Base-by-base conservation (phyloP, 1,140 invertebrate species). In the Zaprionus inermis region DNA sequence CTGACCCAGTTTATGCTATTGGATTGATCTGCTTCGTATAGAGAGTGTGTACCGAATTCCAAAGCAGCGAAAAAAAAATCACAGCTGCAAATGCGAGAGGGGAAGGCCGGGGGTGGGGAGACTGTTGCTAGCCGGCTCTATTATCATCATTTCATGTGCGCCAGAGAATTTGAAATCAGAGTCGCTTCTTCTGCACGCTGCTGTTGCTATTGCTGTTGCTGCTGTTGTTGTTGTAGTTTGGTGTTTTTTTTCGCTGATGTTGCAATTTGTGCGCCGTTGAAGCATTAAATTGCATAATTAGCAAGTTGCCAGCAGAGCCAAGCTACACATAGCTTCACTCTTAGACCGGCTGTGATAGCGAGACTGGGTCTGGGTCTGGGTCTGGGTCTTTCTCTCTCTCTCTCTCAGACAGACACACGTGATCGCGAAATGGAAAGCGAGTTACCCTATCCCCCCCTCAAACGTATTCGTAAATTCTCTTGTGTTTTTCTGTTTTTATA, bases 361-460 rank as follows among this genome's bases (percentile, higher is more conserved):
- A 34, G 41, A 52, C 30, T 72, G 61, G 36, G 38, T 52, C 63
- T 67, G 46, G 36, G 63, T 52, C 69, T 65, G 32, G 58, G 59
- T 65, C 69, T 66, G 38, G 44, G 32, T 66, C 36, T 54, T 6
- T 22, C 22, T 3, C 18, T n/a, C 18, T 49, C 38, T 56, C 24
- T 18, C 34, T n/a, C 28, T 11, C 11, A n/a, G 65, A 55, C 41
- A 44, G 49, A 65, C 55, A 66, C 80, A 82, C 80, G 76, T 83
- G 81, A 83, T 79, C 81, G 81, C 81, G 81, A 83, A 83, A 83
- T 83, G 81, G 81, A 83, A 84, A 83, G 81, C 81, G 59, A n/a
- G 34, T 65, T 32, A 10, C 34, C 61, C 71, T 66, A 69, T 56
- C 69, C 65, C n/a, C 34, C 58, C 18, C 10, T 24, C n/a, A n/a